Evolutionary conservation across 2,888 invertebrate species (phyloP), one percentile per base, ranked within the genome.

Genomic region (Cistogaster globosa): DNA sequence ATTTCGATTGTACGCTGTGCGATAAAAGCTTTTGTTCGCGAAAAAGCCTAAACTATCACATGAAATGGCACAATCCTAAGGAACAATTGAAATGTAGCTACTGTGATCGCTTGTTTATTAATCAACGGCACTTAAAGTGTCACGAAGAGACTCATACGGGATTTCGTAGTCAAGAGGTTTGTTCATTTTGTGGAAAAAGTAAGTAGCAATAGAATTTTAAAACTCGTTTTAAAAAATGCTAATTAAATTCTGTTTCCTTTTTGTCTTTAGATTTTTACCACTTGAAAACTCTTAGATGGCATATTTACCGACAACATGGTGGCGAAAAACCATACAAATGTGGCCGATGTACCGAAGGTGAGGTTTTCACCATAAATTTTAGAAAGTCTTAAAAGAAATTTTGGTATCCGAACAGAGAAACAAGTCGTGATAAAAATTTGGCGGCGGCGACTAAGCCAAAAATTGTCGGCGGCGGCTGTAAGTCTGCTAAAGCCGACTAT

Each of bases 1-100:
- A 90, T 83, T 91, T 90, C 32, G 91, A 90, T 78, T 91, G 91
- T 81, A 86, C 77, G 0, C 75, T 88, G 58, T 91, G 91, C 38
- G 91, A 88, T 22, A 91, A 91, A 60, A 90, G 90, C n/a, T 91
- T 91, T 82, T 89, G 90, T 42, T 90, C 91, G 5, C 88, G 90
- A 9, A 91, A 91, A 75, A 91, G 91, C 57, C 86, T 91, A 4
- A 91, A 89, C 53, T 90, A 91, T 68, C 91, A 91, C 77, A 91
- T 89, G 89, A 91, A 90, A 68, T 91, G 91, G 91, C 91, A 91
- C 65, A 90, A 89, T 72, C 91, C 91, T 20, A 88, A 90, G 26
- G 88, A 89, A 4, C 90, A 90, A 78, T 80, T 91, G 11, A 89
- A 90, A 58, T 91, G 91, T 20, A 87, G 87, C 4, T 88, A 90